Percentiles rank a stretch among this genome's conserved stretches.
Evolutionary conservation across 2,888 invertebrate species (phyloP).

Genomic region (Galeruca laticollis): DNA sequence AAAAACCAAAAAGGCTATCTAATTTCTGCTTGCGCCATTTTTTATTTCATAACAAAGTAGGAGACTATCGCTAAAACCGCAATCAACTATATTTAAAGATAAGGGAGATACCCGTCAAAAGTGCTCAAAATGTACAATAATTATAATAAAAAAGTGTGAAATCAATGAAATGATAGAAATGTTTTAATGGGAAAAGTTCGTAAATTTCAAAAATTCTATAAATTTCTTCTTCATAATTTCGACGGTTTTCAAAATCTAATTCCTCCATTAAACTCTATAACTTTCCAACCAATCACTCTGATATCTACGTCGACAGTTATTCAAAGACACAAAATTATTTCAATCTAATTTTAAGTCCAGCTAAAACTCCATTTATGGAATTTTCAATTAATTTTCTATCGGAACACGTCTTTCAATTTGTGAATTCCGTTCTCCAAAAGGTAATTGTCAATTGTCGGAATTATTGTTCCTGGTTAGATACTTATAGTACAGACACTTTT

Average conservation of each 20-base stretch:
- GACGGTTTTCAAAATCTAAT: conserved; percentile 25
- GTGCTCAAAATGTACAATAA: no score
- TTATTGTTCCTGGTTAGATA: not conserved
- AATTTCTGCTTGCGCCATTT: no score
- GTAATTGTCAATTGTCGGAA: conserved; percentile 27
- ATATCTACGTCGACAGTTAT: conserved; percentile 8
- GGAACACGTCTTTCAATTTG: conserved; percentile 22
- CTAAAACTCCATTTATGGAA: conserved; percentile 35
- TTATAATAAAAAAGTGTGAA: no score
- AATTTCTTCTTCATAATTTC: conserved; percentile 11
- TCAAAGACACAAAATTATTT: conserved; percentile 32
- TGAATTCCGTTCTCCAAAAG: conserved; percentile 21
- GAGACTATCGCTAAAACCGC: no score
- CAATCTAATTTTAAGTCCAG: conserved; percentile 32
- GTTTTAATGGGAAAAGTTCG: not conserved
- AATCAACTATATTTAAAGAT: no score
- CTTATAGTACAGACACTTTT: conserved; percentile 20
- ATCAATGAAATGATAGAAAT: no score
- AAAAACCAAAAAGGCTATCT: no score
- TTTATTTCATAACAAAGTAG: no score
- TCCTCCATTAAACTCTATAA: conserved; percentile 20
- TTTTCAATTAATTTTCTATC: conserved; percentile 39
- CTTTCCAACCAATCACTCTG: conserved; percentile 11
- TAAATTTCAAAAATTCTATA: not conserved
- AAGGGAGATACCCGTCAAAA: no score